Evolutionary conservation across 2,888 invertebrate genomes (phyloP), one percentile per base, ranked within the genome.

Genomic region (Hydriomena furcata): DNA sequence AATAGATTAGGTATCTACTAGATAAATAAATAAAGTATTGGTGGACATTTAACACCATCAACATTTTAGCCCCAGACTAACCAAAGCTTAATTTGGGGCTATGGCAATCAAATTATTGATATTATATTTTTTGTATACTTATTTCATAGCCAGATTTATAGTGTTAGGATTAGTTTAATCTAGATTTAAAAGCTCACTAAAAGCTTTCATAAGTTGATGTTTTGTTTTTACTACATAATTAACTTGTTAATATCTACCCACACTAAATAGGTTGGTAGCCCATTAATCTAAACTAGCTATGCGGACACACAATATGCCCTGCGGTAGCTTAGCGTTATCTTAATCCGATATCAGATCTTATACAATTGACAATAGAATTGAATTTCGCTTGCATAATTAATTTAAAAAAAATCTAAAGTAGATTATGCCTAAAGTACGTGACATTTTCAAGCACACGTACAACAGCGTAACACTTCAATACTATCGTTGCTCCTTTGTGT

Each of bases 371-470:
- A 1, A 27, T 61, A 67, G 44, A 49, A 66, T 60, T 49, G 40
- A 58, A 40, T 57, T 65, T 70, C 30, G 45, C 58, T 56, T 65
- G 58, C 11, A 25, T 45, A 58, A 58, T 55, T 51, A 23, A 31
- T 55, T 55, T 63, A 63, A 67, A 78, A 31, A 79, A 80, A 73
- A 63, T 67, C 66, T 71, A 72, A 60, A 68, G 68, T 73, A 73
- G 67, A 68, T 75, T 71, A 71, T 65, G 57, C 30, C 49, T 65
- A 66, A 68, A 60, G 61, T 78, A 82, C 82, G 82, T 82, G 82
- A 79, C 79, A 79, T 74, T 78, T 73, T 74, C 66, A 68, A 71
- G 69, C 74, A 77, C 82, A 84, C 84, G 83, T 84, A 82, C 73
- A 57, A 51, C 67, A 57, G 65, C 68, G 76, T 78, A 80, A 81